Evolutionary conservation across 53 echinoderm and acorn worm species (phyloP).

Genomic region (Pentamera pediparva): DNA sequence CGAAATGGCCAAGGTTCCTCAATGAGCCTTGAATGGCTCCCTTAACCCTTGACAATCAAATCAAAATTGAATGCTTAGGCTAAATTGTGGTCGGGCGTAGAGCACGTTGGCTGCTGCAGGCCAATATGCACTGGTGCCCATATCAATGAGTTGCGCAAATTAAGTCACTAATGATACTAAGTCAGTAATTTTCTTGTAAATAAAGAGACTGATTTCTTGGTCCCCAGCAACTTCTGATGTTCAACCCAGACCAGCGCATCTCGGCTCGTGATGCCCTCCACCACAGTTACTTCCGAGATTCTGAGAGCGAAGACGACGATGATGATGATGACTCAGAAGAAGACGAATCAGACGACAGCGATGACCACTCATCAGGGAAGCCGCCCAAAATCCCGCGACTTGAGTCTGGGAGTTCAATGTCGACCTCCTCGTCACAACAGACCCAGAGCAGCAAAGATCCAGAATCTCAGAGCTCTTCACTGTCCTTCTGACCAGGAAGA

Average conservation of each 20-base stretch:
- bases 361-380: too few relatives aligned
- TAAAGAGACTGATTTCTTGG: background rate
- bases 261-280: slow-evolving; percentile 56
- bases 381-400: too few relatives aligned
- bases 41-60: too few relatives aligned
- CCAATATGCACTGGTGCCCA: too few relatives aligned
- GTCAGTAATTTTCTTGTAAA: background rate
- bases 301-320: slow-evolving; percentile 39
- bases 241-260: slow-evolving; percentile 61
- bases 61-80: too few relatives aligned
- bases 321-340: slow-evolving; percentile 31
- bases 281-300: slow-evolving; percentile 61
- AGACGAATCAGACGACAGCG: slow-evolving; percentile 19
- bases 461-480: too few relatives aligned
- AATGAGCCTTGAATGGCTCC: too few relatives aligned
- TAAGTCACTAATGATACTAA: background rate
- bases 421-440: background rate
- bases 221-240: slow-evolving; percentile 62
- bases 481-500: too few relatives aligned
- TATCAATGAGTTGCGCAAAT: background rate
- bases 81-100: too few relatives aligned
- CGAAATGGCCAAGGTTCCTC: too few relatives aligned
- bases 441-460: too few relatives aligned
- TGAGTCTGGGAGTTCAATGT: background rate
- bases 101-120: too few relatives aligned